Evolutionary conservation across 2,113 vertebrate species (phyloP), one percentile per base, ranked within the genome.

Genomic region (Halcyon senegalensis): DNA sequence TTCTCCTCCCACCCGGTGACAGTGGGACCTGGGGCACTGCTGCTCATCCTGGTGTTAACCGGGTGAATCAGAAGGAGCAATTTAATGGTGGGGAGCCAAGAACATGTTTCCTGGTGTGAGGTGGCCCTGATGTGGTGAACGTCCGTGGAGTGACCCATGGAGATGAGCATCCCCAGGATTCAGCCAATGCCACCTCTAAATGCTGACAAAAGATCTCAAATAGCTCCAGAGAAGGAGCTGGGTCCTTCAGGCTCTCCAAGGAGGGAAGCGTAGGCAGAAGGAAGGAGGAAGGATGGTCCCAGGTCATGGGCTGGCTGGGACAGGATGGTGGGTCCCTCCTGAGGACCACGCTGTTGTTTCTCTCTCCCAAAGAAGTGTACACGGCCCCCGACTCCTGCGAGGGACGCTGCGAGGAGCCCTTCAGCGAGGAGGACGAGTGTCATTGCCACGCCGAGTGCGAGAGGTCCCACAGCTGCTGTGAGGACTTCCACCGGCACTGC

Each of bases 401-500:
- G 66, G 98, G 98, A 7, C 98, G 99, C 75, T 99, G 99, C 72
- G 88, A 31, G 2, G 98, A 99, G 85, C 93, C 91, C 35, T 98
- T 97, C 51, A 97, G 97, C 75, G 72, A 70, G 58, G 96, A 97
- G 90, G 98, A 98, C 14, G 9, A 95, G 30, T 99, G 99, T 60
- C 99, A 99, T 83, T 99, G 99, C 75, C 95, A 98, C 74, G 16
- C 63, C 16, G 97, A 93, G 81, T 99, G 99, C 13, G 10, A 10
- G 27, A 64, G 96, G 7, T 17, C 94, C 84, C 79, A 12, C 25
- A 98, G 91, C 98, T 99, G 98, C 96, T 99, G 99, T 53, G 60
- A 72, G 41, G 98, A 99, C 91, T 98, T 98, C 23, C 21, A 89
- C 35, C 10, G 64, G 21, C 87, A 97, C 74, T 99, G 99, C 87